Base-by-base conservation (phyloP, 2,888 invertebrate genomes). In the Aproaerema taeniolella region DNA sequence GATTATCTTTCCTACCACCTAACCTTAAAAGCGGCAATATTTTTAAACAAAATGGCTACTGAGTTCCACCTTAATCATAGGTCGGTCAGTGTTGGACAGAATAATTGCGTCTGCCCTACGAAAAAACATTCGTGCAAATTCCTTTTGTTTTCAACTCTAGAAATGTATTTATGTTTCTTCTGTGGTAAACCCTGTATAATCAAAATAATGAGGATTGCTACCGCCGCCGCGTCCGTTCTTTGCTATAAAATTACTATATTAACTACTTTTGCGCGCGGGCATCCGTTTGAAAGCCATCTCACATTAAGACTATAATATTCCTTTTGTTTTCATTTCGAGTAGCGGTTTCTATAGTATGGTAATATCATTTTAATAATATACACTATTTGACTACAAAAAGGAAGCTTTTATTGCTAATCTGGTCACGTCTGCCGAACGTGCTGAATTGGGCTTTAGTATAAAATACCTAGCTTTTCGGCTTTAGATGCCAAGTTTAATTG, bases 141-240 rank as follows among this genome's bases (percentile, higher is more conserved):
- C 34, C 34, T 34, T 34, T 34, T 34, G 34, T 34, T 34, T 24
- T 24, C 25, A 25, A 12, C 30, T 25, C 14, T 24, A 33, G 24
- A 11, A 33, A 15, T 33, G 25, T 33, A 12, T 24, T 32, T 32
- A 11, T 17, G 20, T 4, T 20, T 6, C 20, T 33, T 24, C 34
- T 34, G 34, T 14, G 34, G 34, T 34, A 20, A 16, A 25, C 13
- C 15, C 12, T 20, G 25, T 25, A 34, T 34, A 34, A 34, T 34
- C 34, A 34, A 34, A 24, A 25, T 34, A 34, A 34, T 34, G 24
- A n/a, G n/a, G n/a, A n/a, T n/a, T n/a, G n/a, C n/a, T n/a, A n/a
- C n/a, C n/a, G n/a, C n/a, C 25, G 13, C 25, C 13, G 34, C 34
- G 25, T 34, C 34, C 25, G 34, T 34, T 34, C 25, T n/a, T n/a